Evolutionary conservation across 2,888 invertebrate species (phyloP), one percentile per base, ranked within the genome.

Genomic region (Tipula confusa): DNA sequence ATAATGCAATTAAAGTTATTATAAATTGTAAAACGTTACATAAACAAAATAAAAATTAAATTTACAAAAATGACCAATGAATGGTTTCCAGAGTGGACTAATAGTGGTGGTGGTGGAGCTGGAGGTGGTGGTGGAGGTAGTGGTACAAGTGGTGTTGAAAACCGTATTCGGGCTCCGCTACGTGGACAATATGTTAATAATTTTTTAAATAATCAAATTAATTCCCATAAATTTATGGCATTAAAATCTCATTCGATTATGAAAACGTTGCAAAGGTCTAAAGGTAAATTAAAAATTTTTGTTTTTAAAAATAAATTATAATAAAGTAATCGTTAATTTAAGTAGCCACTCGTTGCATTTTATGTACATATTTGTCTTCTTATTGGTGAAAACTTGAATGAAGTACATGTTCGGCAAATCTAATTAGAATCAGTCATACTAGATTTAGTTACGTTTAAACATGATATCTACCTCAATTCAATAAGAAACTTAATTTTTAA

Each of bases 41-140:
- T 82, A 15, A 82, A 38, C 29, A 29, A 79, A 82, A 18, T 2
- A 38, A 83, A 83, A 43, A 83, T 13, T n/a, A 83, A 38, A n/a
- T 18, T 9, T 29, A 33, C 79, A 24, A 83, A 86, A 84, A 89
- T 89, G 89, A 89, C 89, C 86, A 89, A 89, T 87, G 89, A 89
- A 86, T 89, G 89, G 89, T 88, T 80, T 29, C 29, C 80, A 11
- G 80, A 80, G 29, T 80, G 80, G 80, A 29, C 80, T 80, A 13
- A 31, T 80, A 80, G 80, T 80, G 31, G 80, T 80, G 29, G 29
- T 80, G 80, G 80, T 79, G 64, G 64, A 15, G 43, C n/a, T 80
- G 31, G 80, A 7, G 31, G 80, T 79, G 64, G 64, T 64, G 43
- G 43, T 80, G 31, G 80, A 7, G 31, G 80, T 80, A 18, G 80